These are phyloP conservation scores for Steinernema hermaphroditum DNA, from an alignment of 2,888 invertebrate genomes.

Conservation along the genomic window DNA sequence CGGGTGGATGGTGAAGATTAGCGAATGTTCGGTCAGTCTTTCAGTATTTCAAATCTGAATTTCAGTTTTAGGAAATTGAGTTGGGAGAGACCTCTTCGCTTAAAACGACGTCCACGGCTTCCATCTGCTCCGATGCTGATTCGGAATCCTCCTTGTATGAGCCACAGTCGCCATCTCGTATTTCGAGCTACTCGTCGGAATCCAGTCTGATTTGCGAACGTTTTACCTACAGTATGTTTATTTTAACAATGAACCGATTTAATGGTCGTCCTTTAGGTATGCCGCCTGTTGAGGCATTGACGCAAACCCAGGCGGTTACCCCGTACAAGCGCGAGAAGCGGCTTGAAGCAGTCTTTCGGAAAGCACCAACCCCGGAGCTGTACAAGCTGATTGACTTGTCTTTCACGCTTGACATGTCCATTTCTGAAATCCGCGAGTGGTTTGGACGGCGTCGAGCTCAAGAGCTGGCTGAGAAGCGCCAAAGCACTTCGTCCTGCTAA, in stretches of 20 bases:
- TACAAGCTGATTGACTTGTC: background rate
- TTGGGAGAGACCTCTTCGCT: background rate
- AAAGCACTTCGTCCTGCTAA: background rate
- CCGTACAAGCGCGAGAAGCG: background rate
- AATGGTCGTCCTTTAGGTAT: background rate
- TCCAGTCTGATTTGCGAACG: too few relatives aligned
- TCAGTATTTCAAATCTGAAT: background rate
- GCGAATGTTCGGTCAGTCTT: background rate
- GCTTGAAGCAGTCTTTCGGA: background rate
- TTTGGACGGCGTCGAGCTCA: background rate
- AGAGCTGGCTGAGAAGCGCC: background rate
- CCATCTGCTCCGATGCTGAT: background rate
- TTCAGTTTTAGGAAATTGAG: background rate
- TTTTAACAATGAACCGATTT: background rate
- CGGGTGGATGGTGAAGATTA: background rate
- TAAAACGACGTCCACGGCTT: background rate
- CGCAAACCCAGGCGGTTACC: background rate
- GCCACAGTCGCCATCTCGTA: background rate
- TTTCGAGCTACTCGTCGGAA: too few relatives aligned
- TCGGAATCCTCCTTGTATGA: background rate
- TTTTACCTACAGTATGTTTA: too few relatives aligned
- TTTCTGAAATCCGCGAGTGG: background rate
- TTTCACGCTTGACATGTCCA: background rate
- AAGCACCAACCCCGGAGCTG: background rate
- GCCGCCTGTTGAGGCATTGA: background rate